phyloP scores from a whole-genome alignment of 2,113 vertebrate genomes.

The Podocnemis expansa region DNA sequence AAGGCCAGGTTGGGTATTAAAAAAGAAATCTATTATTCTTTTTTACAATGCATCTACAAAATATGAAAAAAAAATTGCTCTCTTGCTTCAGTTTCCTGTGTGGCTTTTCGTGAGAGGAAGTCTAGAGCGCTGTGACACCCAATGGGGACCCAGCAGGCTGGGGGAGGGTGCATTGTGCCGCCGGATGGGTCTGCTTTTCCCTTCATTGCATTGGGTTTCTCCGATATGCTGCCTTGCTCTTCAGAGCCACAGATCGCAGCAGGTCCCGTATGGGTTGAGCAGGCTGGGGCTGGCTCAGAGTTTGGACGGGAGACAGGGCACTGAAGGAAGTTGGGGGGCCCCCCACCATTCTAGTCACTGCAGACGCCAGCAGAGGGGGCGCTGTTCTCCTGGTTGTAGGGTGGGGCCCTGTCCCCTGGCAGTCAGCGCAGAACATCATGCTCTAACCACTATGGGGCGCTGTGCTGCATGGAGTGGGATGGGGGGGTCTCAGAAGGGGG shows the following conservation, averaged over 20 bases:
- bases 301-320: too few species aligned
- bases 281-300: too few species aligned
- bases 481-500: too few species aligned
- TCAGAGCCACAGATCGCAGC: too few species aligned
- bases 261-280: not conserved
- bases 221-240: not conserved
- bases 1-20: not conserved
- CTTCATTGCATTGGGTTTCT: not conserved
- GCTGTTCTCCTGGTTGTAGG: not conserved
- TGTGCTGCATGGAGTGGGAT: too few species aligned
- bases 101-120: conserved; percentile 71
- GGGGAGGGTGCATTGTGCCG: not conserved
- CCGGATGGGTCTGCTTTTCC: not conserved
- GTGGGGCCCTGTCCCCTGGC: too few species aligned
- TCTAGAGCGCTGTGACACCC: not conserved
- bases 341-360: not conserved
- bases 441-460: too few species aligned
- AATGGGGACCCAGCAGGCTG: not conserved
- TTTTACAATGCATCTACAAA: not conserved
- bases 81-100: conserved; percentile 66
- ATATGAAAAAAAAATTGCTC: not conserved
- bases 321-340: not conserved
- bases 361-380: not conserved
- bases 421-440: too few species aligned
- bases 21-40: not conserved